Percentiles rank a stretch among this genome's conserved stretches.
phyloP scores from a whole-genome alignment of 2,797 vertebrate genomes.

The Anguilla obscura region DNA sequence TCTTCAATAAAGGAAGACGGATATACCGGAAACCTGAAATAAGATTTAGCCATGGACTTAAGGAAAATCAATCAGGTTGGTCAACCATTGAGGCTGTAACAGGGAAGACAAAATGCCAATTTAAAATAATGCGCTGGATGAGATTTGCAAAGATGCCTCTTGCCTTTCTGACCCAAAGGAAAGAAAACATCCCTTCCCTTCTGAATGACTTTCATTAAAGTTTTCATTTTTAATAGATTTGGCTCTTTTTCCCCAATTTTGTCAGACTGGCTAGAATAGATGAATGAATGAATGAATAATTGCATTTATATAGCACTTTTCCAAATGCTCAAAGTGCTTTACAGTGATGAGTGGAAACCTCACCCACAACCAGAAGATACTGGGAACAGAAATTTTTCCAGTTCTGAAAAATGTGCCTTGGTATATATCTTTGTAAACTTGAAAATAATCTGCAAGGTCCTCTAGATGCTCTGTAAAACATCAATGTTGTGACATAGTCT shows the following conservation, averaged over 20 bases:
- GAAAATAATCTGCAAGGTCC: background rate
- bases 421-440: background rate
- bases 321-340: no score
- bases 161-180: background rate
- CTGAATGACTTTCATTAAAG: background rate
- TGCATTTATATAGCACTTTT: no score
- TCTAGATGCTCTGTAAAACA: background rate
- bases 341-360: no score
- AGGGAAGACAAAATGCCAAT: slow-evolving; percentile 11
- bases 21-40: slow-evolving; percentile 15
- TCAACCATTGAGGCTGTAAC: slow-evolving; percentile 9
- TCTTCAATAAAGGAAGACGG: slow-evolving; percentile 34
- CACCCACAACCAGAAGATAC: background rate
- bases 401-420: background rate
- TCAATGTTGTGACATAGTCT: background rate
- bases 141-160: slow-evolving; percentile 16
- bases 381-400: background rate
- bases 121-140: slow-evolving; percentile 3
- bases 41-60: slow-evolving; percentile 33
- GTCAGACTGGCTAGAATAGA: background rate
- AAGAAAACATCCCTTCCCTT: background rate
- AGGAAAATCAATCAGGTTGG: slow-evolving; percentile 35
- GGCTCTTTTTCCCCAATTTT: background rate
- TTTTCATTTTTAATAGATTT: background rate
- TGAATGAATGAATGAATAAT: no score